Evolutionary conservation across 2,113 vertebrate genomes (phyloP), one percentile per base, ranked within the genome.

Genomic region (Gnathonemus longibarbis): DNA sequence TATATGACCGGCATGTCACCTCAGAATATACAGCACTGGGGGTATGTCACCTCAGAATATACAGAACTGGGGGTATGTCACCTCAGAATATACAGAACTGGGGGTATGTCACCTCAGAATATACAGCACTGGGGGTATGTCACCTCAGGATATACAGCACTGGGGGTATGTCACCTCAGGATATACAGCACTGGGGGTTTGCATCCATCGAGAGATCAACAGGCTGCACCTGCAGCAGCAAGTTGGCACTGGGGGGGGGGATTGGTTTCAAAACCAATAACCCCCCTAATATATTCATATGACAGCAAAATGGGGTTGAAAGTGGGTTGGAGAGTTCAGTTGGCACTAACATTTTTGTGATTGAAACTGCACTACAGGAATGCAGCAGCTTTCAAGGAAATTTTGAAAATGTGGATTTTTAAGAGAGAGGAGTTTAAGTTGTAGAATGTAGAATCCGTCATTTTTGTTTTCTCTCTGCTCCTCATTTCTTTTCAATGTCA

Each of bases 361-460:
- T 91, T 91, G 92, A 91, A 93, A 93, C 93, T 91, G 92, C 89
- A 92, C 87, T 90, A 91, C 87, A 90, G 92, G 91, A 93, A 93
- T 91, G 86, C 21, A 90, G 53, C 42, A 31, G 24, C 80, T 48
- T 50, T 48, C 50, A 66, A 89, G 87, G n/a, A 35, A 48, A 89
- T 77, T 84, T 86, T 50, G 66, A 56, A 90, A 88, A 89, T 88
- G 42, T 42, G 56, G 39, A 52, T 80, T 66, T 91, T 70, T 42
- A 19, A 66, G 70, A 89, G 62, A 24, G 90, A 89, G 48, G 46
- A 27, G 53, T 88, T 11, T 35, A 80, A 58, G 77, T 19, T 24
- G 39, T 39, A 39, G 39, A 39, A 39, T 66, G 52, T 62, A 66
- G 49, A 88, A 89, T 88, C 88, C 52, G 49, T 74, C 15, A 46